Conservation (phyloP, 2,797 vertebrate genomes). For the Sebastes kiyomatsui region DNA sequence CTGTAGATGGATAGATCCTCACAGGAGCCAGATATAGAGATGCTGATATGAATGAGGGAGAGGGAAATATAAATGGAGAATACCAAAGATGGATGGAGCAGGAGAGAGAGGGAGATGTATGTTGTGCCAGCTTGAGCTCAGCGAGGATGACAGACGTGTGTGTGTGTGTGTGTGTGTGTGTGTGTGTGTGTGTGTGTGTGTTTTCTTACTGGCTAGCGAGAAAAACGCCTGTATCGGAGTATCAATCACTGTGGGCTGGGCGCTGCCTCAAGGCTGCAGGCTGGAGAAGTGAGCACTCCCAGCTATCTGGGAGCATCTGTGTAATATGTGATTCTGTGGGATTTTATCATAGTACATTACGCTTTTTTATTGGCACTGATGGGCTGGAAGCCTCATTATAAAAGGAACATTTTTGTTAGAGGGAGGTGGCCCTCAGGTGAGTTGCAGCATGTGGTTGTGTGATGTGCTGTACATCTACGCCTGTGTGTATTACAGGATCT, state of each 20-base stretch:
- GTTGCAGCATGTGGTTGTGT: background rate
- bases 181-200: constrained; percentile 46
- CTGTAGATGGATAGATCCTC: constrained; percentile 47
- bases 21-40: constrained; percentile 48
- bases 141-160: constrained; percentile 47
- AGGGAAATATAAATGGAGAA: constrained; percentile 53
- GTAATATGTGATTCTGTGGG: constrained; percentile 3
- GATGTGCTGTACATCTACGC: background rate
- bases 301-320: constrained; percentile 23
- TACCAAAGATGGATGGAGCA: constrained; percentile 54
- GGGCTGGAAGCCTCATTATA: constrained; percentile 1
- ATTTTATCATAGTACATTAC: background rate
- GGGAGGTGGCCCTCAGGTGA: background rate
- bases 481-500: background rate
- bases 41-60: constrained; percentile 40
- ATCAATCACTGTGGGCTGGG: constrained; percentile 66
- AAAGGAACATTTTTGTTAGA: background rate
- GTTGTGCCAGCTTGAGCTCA: constrained; percentile 41
- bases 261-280: constrained; percentile 63
- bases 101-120: constrained; percentile 46
- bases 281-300: constrained; percentile 28
- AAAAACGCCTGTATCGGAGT: constrained; percentile 44
- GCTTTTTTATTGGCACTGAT: background rate
- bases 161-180: constrained; percentile 50
- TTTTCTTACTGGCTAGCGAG: constrained; percentile 37